phyloP scores from a whole-genome alignment of 2,888 invertebrate genomes.

The Cataglyphis rosenhaueri region DNA sequence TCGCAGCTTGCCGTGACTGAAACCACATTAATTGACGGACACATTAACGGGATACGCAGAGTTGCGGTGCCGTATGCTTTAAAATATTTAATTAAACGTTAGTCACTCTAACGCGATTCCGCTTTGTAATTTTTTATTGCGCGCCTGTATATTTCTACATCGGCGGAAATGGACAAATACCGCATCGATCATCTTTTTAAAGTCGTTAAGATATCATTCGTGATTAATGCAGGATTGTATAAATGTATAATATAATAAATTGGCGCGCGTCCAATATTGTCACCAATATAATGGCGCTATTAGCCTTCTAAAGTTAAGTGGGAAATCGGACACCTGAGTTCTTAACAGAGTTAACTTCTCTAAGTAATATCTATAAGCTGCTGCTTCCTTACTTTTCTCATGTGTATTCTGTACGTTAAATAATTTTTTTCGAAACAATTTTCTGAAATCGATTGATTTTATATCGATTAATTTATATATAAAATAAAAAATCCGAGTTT shows the following conservation, averaged over 20 bases:
- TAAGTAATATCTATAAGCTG: neutral
- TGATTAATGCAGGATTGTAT: neutral
- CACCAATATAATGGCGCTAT: neutral
- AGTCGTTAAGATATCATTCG: neutral
- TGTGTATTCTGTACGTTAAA: neutral
- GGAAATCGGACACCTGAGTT: slow-evolving; percentile 37
- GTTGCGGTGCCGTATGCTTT: neutral
- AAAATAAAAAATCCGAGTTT: neutral
- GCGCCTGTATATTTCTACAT: too few relatives aligned
- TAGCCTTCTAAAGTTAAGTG: slow-evolving; percentile 35
- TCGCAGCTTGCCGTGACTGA: slow-evolving; percentile 92
- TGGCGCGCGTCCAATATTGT: neutral
- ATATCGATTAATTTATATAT: neutral
- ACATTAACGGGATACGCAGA: slow-evolving; percentile 6
- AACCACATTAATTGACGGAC: slow-evolving; percentile 43
- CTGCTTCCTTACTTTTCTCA: neutral
- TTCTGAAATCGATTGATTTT: neutral
- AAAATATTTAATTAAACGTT: slow-evolving; percentile 12
- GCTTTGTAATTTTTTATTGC: neutral
- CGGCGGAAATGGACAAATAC: neutral
- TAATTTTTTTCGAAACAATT: neutral
- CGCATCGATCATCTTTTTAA: neutral
- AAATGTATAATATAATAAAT: neutral
- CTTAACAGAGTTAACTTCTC: neutral
- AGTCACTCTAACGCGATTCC: neutral